Conservation (phyloP, 30 jellyfish, hydroid and myxozoan genomes). For the Calvadosia cruxmelitensis region DNA sequence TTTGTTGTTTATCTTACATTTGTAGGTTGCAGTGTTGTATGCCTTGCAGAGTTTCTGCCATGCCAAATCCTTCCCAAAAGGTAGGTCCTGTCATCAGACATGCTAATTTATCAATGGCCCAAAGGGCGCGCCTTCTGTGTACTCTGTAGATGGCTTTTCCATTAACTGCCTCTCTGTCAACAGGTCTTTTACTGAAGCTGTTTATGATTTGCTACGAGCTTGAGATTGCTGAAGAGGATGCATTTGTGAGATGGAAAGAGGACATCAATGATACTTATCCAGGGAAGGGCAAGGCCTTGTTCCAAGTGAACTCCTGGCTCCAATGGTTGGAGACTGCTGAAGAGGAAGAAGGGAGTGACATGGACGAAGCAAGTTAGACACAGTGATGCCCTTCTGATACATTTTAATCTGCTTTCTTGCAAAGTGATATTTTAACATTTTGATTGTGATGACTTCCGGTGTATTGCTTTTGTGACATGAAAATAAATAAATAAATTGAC, state of each 20-base stretch:
- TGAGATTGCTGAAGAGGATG: slow-evolving; percentile 89
- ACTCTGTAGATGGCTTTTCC: not conserved
- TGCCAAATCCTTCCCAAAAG: slow-evolving; percentile 67
- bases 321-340: slow-evolving; percentile 97
- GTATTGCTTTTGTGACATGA: no score
- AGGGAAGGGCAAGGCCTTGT: slow-evolving; percentile 85
- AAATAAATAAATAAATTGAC: no score
- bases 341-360: slow-evolving; percentile 83
- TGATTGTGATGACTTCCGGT: no score
- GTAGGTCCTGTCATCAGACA: slow-evolving; percentile 10
- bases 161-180: no score
- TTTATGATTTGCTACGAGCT: slow-evolving; percentile 67
- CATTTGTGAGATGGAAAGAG: slow-evolving; percentile 79
- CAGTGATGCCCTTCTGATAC: no score
- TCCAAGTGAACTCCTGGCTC: slow-evolving; percentile 90
- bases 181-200: slow-evolving; percentile 65
- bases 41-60: slow-evolving; percentile 68
- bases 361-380: slow-evolving; percentile 18
- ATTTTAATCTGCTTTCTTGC: no score
- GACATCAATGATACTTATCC: slow-evolving; percentile 75
- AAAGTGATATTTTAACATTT: no score
- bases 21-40: slow-evolving; percentile 76
- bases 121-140: not conserved
- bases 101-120: not conserved
- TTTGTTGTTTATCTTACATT: not conserved